Conservation (phyloP, 1,140 invertebrate genomes). For the Leguminivora glycinivorella region DNA sequence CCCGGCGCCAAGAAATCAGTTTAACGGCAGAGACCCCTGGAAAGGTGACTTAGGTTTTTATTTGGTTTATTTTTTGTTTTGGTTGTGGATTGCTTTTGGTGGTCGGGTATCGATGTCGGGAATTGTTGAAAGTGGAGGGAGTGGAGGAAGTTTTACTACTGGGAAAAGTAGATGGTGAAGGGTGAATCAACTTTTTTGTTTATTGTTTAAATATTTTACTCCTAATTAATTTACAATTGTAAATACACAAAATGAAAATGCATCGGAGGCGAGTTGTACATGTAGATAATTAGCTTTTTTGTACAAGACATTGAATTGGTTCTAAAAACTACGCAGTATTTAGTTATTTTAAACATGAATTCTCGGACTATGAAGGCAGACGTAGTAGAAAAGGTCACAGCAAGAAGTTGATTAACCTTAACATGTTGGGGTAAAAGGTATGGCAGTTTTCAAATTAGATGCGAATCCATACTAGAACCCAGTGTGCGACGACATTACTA, state of each 20-base stretch:
- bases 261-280: not conserved
- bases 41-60: slow-evolving; percentile 75
- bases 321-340: too few relatives aligned
- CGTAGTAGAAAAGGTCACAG: not conserved
- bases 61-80: slow-evolving; percentile 42
- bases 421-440: not conserved
- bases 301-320: too few relatives aligned
- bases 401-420: slow-evolving; percentile 9
- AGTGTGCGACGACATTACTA: too few relatives aligned
- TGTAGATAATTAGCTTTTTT: not conserved
- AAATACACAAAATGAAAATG: too few relatives aligned
- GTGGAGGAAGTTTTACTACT: too few relatives aligned
- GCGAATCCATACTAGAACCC: too few relatives aligned
- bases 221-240: too few relatives aligned
- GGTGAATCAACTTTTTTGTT: slow-evolving; percentile 3
- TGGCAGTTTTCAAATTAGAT: too few relatives aligned
- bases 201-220: too few relatives aligned
- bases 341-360: too few relatives aligned
- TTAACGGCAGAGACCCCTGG: slow-evolving; percentile 73
- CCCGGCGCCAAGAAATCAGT: slow-evolving; percentile 52
- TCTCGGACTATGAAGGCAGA: too few relatives aligned
- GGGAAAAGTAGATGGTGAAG: not conserved
- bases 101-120: slow-evolving; percentile 30
- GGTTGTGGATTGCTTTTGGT: slow-evolving; percentile 50
- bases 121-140: slow-evolving; percentile 8